A percentile compares a stretch with the other conserved stretches of the same genome.
phyloP scores from a whole-genome alignment of 2,113 vertebrate genomes.

The Dicrurus megarhynchus region DNA sequence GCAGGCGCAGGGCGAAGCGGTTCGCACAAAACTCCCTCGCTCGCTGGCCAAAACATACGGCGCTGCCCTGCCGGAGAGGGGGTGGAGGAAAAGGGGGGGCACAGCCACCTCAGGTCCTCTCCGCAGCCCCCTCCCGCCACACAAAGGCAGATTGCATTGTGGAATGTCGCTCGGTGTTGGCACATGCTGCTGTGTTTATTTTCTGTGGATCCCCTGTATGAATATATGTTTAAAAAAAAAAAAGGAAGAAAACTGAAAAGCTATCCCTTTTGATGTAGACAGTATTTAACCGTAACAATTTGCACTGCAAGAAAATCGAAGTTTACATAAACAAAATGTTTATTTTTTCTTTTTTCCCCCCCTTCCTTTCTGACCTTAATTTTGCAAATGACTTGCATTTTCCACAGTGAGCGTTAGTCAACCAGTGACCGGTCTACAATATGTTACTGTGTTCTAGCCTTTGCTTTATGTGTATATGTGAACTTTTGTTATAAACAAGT shows the following conservation, averaged over 20 bases:
- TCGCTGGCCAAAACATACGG: conserved; percentile 11
- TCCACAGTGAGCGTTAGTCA: conserved; percentile 55
- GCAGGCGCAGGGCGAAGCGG: conserved; percentile 62
- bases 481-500: conserved; percentile 72
- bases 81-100: not conserved
- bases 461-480: conserved; percentile 68
- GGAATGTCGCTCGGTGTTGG: conserved; percentile 82
- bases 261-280: conserved; percentile 63
- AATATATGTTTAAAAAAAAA: conserved; percentile 36
- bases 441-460: conserved; percentile 45
- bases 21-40: conserved; percentile 55
- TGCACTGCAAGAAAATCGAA: conserved; percentile 80
- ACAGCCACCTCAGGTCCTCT: not conserved
- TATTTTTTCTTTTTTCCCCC: not conserved
- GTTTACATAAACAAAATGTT: conserved; percentile 74
- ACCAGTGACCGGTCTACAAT: conserved; percentile 53
- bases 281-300: conserved; percentile 72
- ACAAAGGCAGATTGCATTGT: conserved; percentile 76
- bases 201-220: conserved; percentile 85
- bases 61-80: not conserved
- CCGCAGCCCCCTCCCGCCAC: conserved; percentile 54
- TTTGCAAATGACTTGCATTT: conserved; percentile 69
- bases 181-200: conserved; percentile 84
- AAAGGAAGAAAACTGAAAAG: conserved; percentile 29
- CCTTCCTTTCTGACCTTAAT: conserved; percentile 34